Base-by-base conservation (phyloP, 2,888 invertebrate genomes). In the Fragum whitleyi region DNA sequence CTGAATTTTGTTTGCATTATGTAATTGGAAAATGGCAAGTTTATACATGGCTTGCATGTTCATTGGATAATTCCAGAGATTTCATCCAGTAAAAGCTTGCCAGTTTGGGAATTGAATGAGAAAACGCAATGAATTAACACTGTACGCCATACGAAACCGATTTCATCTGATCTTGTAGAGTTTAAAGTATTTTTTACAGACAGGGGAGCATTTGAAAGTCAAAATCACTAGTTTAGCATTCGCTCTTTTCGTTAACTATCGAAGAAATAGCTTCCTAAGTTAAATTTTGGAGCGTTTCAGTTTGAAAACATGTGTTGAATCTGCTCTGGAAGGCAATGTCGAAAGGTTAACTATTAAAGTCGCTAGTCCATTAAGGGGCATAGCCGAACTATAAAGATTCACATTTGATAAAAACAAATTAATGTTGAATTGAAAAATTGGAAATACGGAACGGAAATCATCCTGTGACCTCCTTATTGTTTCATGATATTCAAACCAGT, bases 11-110 rank as follows among this genome's bases (percentile, higher is more conserved):
- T 74, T 29, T 65, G 74, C 67, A 74, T 74, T 74, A 74, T 74
- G 74, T 74, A 74, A 74, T 74, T 74, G 74, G 74, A 29, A 74
- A 74, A 67, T 23, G 51, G 29, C 74, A 74, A 55, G 74, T 74
- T 74, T 74, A 74, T 74, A 74, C 65, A 65, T 36, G 51, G 36
- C 32, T 74, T 62, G 74, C 74, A 74, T 74, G 74, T 55, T 51
- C 65, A 65, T 67, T 36, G 74, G 32, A 29, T 67, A 23, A 42
- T 65, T 36, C 42, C n/a, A 32, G 42, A 28, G 42, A 65, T 65
- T 65, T 65, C 21, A 65, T 29, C 23, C 23, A 36, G 61, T 61
- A 61, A 61, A 61, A 32, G 32, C 32, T 61, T 61, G 29, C 61
- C 32, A 32, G 29, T 29, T 61, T 61, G 32, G 61, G 61, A 61